Evolutionary conservation across 2,797 vertebrate species (phyloP), one percentile per base, ranked within the genome.

Genomic region (Nothura maculosa): DNA sequence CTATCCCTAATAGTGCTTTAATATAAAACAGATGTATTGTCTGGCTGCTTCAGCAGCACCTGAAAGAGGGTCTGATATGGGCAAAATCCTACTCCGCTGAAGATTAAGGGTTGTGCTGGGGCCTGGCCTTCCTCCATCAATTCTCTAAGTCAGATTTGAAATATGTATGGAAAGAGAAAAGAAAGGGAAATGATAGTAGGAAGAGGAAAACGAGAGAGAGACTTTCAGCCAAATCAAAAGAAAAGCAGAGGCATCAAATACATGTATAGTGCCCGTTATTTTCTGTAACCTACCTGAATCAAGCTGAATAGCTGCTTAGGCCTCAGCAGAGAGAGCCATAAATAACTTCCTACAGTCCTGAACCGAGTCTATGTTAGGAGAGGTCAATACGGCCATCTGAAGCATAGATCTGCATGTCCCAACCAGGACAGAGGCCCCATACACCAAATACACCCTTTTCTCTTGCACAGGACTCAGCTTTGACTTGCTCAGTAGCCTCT

Each of bases 151-250:
- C 72, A 66, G 73, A 40, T 90, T 84, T 84, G 64, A 93, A 92
- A 74, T 18, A 12, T 40, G 40, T 28, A 76, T 30, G 32, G 69
- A n/a, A 83, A 74, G 83, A 91, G 74, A 75, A 93, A 85, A 94
- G 90, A 85, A 52, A n/a, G 34, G 50, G 62, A 96, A 87, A 92
- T 72, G 45, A 81, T 27, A 78, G 58, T 38, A 54, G 58, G n/a
- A 12, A 87, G 68, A 87, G 73, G 48, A 92, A 90, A 91, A 62
- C 76, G 42, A 85, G 80, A 79, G 38, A 87, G 84, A 94, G 54
- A 25, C 66, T 95, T 93, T 87, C 76, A 87, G 77, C 12, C 57
- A 89, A 93, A 95, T 87, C 89, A 89, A 94, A 96, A 95, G 90
- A 76, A 93, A 93, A 94, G 73, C 43, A 92, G 76, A 89, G 3